A percentile compares a stretch with the other conserved stretches of the same genome.
phyloP scores from a whole-genome alignment of 2,797 vertebrate species.

The Coranthus polyacanthus region DNA sequence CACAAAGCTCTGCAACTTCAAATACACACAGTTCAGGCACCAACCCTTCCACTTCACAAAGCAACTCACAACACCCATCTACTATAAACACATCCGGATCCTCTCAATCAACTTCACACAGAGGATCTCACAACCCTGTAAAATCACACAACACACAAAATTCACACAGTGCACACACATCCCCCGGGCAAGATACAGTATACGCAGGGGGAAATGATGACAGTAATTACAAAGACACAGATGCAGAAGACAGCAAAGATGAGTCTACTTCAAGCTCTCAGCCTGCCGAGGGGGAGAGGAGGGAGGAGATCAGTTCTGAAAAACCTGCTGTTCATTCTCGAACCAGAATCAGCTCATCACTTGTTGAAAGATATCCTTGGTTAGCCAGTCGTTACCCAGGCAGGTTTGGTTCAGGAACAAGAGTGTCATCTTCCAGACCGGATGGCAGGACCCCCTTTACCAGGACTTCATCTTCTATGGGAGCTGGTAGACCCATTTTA shows the following conservation, averaged over 20 bases:
- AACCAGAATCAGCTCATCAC: constrained; percentile 65
- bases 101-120: constrained; percentile 46
- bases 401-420: constrained; percentile 53
- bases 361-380: constrained; percentile 67
- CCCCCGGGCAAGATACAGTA: constrained; percentile 48
- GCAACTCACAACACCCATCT: constrained; percentile 23
- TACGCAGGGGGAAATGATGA: constrained; percentile 37
- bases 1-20: constrained; percentile 25
- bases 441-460: constrained; percentile 69
- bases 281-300: constrained; percentile 47
- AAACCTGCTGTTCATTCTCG: constrained; percentile 50
- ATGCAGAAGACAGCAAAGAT: constrained; percentile 47
- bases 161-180: constrained; percentile 42
- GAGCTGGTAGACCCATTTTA: constrained; percentile 68
- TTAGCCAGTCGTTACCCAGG: constrained; percentile 68
- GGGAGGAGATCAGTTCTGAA: constrained; percentile 30
- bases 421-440: constrained; percentile 63
- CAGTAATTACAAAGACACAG: constrained; percentile 37
- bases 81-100: constrained; percentile 25
- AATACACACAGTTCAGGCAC: constrained; percentile 9
- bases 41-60: constrained; percentile 41
- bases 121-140: constrained; percentile 44
- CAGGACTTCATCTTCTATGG: constrained; percentile 80
- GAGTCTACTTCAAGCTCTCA: constrained; percentile 57
- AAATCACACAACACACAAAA: constrained; percentile 53